A percentile compares a stretch with the other conserved stretches of the same genome.
Conservation (phyloP, 2,113 vertebrate species). For the Glaucomys volans region DNA sequence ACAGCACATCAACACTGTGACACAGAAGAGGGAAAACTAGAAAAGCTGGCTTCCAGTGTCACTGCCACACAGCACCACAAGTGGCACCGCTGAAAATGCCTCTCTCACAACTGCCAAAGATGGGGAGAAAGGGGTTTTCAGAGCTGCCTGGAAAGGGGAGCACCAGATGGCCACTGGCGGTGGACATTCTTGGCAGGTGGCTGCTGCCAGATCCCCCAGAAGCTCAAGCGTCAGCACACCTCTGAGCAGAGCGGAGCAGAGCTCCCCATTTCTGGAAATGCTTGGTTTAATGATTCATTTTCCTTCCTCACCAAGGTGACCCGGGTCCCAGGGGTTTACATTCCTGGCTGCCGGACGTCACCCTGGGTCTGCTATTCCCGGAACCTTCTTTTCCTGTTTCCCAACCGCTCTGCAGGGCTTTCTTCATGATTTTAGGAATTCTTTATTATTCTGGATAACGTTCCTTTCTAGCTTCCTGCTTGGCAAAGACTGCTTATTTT, state of each 20-base stretch:
- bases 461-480: no score
- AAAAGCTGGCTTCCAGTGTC: background rate
- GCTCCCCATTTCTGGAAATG: no score
- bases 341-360: background rate
- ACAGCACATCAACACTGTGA: background rate
- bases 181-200: no score
- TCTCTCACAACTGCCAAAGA: fast-evolving
- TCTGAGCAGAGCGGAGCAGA: no score
- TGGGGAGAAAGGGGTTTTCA: no score
- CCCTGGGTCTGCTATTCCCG: no score
- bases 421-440: background rate
- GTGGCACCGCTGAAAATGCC: background rate
- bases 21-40: background rate
- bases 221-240: no score
- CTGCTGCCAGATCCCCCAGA: no score
- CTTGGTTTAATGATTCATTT: background rate
- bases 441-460: background rate
- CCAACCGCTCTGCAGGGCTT: background rate
- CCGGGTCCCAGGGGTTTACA: background rate
- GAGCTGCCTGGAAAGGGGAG: background rate
- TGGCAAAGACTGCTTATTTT: background rate
- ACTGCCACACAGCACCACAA: background rate
- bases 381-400: background rate
- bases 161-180: background rate
- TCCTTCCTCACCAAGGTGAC: no score